Conservation (phyloP, 1,140 invertebrate genomes). For the Orchesella cincta region DNA sequence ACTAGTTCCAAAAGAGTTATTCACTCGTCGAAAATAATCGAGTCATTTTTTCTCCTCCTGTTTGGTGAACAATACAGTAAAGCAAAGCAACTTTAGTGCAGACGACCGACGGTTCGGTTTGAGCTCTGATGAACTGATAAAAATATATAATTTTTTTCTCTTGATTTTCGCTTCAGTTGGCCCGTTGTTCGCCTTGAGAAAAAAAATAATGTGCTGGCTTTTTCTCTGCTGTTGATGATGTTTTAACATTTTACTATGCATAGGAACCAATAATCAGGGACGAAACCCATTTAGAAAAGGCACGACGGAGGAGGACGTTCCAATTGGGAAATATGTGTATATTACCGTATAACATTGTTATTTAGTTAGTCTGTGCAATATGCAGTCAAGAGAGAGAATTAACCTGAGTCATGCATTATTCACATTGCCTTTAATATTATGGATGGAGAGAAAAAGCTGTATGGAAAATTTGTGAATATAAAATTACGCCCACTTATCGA, state of each 20-base stretch:
- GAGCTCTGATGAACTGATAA: too few species aligned
- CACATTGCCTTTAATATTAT: background rate
- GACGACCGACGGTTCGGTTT: too few species aligned
- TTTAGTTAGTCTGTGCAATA: background rate
- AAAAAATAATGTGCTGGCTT: too few species aligned
- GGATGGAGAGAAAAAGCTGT: background rate
- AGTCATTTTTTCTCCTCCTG: background rate
- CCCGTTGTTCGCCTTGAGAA: too few species aligned
- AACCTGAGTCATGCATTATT: slow-evolving; percentile 18
- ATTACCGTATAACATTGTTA: background rate
- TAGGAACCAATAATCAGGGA: too few species aligned
- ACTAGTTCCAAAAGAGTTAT: slow-evolving; percentile 17
- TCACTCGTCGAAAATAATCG: background rate
- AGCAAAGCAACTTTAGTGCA: background rate
- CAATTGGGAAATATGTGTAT: background rate
- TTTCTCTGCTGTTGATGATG: too few species aligned
- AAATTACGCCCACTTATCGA: slow-evolving; percentile 22
- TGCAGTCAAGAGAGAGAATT: background rate
- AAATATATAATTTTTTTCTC: too few species aligned
- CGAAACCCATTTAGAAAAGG: too few species aligned
- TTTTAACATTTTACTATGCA: too few species aligned
- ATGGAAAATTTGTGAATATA: slow-evolving; percentile 21
- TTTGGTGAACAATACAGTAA: background rate
- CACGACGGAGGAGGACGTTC: background rate
- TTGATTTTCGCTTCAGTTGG: too few species aligned